Evolutionary conservation across 1,140 invertebrate species (phyloP).

Genomic region (Coboldia fuscipes): DNA sequence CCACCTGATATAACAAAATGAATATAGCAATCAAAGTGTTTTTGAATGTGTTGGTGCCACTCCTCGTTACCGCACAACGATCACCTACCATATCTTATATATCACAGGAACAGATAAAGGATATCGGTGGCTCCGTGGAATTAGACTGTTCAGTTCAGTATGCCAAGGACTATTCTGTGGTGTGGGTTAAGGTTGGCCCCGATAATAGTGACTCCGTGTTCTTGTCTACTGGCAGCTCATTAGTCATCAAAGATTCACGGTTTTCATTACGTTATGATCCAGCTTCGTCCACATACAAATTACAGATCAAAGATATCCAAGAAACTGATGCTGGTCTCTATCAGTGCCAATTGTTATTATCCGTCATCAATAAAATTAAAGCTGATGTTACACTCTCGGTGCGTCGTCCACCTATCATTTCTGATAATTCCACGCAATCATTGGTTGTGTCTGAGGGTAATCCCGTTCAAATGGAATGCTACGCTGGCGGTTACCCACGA

Average conservation of each 20-base stretch:
- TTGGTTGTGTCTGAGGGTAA: slow-evolving; percentile 64
- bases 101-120: slow-evolving; percentile 74
- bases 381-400: slow-evolving; percentile 70
- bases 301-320: slow-evolving; percentile 87
- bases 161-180: slow-evolving; percentile 58
- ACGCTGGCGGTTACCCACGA: slow-evolving; percentile 58
- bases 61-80: slow-evolving; percentile 31
- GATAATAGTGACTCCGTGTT: slow-evolving; percentile 16
- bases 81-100: slow-evolving; percentile 82
- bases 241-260: slow-evolving; percentile 69
- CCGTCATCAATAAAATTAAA: slow-evolving; percentile 50
- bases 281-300: slow-evolving; percentile 52
- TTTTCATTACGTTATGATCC: slow-evolving; percentile 66
- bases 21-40: too few relatives aligned
- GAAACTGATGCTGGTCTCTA: slow-evolving; percentile 81
- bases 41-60: not conserved
- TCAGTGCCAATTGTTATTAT: slow-evolving; percentile 66
- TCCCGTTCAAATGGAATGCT: slow-evolving; percentile 63
- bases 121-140: slow-evolving; percentile 74
- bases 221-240: slow-evolving; percentile 52
- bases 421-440: slow-evolving; percentile 77
- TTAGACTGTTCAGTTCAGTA: slow-evolving; percentile 78
- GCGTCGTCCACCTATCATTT: slow-evolving; percentile 68
- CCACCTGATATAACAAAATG: too few relatives aligned
- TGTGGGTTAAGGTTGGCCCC: slow-evolving; percentile 51